A percentile compares a stretch with the other conserved stretches of the same genome.
phyloP scores from a whole-genome alignment of 2,113 vertebrate genomes.

The Colossoma macropomum region DNA sequence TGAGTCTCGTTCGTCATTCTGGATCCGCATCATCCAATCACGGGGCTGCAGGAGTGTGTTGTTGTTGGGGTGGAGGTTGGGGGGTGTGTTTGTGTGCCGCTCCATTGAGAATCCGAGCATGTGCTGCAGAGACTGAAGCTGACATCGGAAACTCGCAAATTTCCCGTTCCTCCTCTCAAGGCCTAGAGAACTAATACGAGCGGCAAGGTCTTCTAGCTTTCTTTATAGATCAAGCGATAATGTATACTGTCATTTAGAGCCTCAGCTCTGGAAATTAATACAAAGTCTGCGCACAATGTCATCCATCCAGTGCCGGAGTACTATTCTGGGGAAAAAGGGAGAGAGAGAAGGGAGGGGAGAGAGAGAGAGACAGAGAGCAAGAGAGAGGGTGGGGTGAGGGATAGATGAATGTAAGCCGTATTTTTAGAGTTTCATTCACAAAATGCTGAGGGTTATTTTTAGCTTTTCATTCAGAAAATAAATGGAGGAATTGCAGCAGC shows the following conservation, averaged over 20 bases:
- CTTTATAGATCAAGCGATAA: slow-evolving; percentile 84
- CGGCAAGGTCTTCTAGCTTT: slow-evolving; percentile 73
- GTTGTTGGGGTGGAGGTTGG: neutral
- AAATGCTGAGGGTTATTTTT: slow-evolving; percentile 67
- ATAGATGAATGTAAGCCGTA: slow-evolving; percentile 63
- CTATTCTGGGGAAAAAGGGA: slow-evolving; percentile 48
- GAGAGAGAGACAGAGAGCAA: slow-evolving; percentile 47
- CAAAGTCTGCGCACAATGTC: slow-evolving; percentile 72
- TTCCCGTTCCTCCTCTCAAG: slow-evolving; percentile 66
- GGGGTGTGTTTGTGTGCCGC: slow-evolving; percentile 17
- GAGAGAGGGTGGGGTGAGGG: slow-evolving; percentile 3
- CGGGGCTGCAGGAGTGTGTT: neutral
- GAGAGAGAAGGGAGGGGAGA: slow-evolving; percentile 11
- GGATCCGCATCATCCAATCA: slow-evolving; percentile 32
- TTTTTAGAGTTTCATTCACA: slow-evolving; percentile 76
- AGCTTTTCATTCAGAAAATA: slow-evolving; percentile 74
- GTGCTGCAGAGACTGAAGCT: slow-evolving; percentile 61
- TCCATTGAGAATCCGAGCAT: slow-evolving; percentile 74
- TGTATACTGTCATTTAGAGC: slow-evolving; percentile 76
- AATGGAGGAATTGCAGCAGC: slow-evolving; percentile 62
- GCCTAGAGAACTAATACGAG: slow-evolving; percentile 73
- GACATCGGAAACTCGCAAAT: slow-evolving; percentile 62
- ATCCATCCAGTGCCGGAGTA: slow-evolving; percentile 64
- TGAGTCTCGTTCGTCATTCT: neutral
- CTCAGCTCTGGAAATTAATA: slow-evolving; percentile 77